Conservation (phyloP, 2,797 vertebrate species). For the Odontamblyopus lacepedii region DNA sequence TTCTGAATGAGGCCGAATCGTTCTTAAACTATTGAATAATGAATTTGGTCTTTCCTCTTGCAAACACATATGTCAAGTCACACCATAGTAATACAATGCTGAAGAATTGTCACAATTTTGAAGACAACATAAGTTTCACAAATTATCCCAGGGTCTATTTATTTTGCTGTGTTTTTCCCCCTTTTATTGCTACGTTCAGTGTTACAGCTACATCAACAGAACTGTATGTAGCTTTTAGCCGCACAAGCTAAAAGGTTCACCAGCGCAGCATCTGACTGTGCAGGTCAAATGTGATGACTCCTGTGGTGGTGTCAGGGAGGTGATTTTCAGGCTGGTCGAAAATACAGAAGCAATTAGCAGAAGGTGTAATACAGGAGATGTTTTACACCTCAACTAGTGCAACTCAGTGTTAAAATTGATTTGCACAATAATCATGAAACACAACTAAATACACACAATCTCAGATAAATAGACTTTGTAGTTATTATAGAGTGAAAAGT, state of each 20-base stretch:
- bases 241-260: constrained; percentile 26
- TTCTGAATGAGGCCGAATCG: too few species aligned
- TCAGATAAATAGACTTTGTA: too few species aligned
- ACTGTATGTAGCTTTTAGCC: constrained; percentile 21
- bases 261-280: constrained; percentile 41
- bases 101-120: too few species aligned
- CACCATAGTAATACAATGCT: too few species aligned
- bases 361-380: neutral
- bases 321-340: neutral
- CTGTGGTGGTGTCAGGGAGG: neutral
- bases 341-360: neutral
- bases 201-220: neutral
- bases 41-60: too few species aligned
- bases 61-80: too few species aligned
- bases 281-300: constrained; percentile 44
- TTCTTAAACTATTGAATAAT: too few species aligned
- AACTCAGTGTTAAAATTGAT: too few species aligned
- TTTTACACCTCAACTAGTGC: too few species aligned
- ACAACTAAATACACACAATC: too few species aligned
- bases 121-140: neutral
- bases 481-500: too few species aligned
- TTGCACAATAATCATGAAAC: too few species aligned
- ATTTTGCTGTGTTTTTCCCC: neutral
- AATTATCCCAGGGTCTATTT: neutral
- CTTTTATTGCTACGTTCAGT: neutral